These are phyloP conservation scores for Amazona vittata DNA, from an alignment of 2,113 vertebrate genomes.

Conservation along the genomic window DNA sequence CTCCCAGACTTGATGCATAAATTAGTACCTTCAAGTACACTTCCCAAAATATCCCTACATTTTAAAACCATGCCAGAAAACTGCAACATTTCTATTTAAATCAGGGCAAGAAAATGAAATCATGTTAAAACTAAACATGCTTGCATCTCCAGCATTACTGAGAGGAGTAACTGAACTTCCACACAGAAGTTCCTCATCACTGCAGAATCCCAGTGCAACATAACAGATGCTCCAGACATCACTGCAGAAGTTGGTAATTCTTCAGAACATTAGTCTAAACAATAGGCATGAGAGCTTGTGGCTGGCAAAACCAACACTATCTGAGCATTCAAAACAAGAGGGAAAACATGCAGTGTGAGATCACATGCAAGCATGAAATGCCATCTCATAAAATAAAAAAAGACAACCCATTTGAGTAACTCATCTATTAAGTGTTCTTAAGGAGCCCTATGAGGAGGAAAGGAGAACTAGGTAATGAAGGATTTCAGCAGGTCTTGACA, in stretches of 20 bases:
- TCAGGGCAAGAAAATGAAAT: background rate
- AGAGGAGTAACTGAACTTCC: background rate
- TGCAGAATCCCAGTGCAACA: background rate
- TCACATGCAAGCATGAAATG: background rate
- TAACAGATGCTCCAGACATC: background rate
- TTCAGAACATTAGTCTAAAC: background rate
- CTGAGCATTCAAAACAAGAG: fast-evolving
- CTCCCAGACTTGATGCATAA: background rate
- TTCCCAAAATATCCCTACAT: background rate
- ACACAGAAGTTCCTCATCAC: background rate
- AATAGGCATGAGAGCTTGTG: background rate
- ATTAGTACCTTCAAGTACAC: background rate
- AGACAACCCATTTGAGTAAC: background rate
- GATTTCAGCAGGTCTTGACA: background rate
- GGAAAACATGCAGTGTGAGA: background rate
- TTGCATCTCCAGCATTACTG: background rate
- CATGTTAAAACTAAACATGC: background rate
- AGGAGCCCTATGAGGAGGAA: background rate
- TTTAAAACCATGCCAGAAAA: background rate
- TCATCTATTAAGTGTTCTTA: background rate
- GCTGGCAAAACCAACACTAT: background rate
- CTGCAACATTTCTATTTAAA: background rate
- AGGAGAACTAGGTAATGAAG: slow-evolving; percentile 16
- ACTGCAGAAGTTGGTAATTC: background rate
- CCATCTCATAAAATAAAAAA: background rate